Base-by-base conservation (phyloP, 92 coral and sea anemone genomes). In the Epizoanthus ramosus region DNA sequence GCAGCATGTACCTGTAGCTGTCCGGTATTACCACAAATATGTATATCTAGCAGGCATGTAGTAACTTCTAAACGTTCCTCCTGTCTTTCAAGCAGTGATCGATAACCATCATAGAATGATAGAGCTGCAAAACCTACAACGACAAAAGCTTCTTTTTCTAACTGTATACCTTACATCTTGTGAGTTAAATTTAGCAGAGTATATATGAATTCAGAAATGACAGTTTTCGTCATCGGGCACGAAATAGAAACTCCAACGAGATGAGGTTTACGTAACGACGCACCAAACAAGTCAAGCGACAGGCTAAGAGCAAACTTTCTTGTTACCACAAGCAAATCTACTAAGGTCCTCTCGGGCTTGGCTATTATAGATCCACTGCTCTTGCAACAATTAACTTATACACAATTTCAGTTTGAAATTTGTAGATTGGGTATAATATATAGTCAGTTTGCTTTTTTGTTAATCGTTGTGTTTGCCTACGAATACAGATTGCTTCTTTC, bases 181-280 rank as follows among this genome's bases (percentile, higher is more conserved):
- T 61, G 63, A 60, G 41, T 43, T 21, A 61, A 41, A 61, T 61
- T 61, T 77, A 60, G 22, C 58, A 77, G 82, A 17, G n/a, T 77
- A 59, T 37, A 37, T 37, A 37, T 61, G 82, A 61, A 77, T 16
- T n/a, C 52, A 43, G n/a, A 65, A 59, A 77, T 61, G 82, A 77
- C 71, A 77, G 71, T 61, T 77, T 77, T 77, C 70, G 82, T 77
- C 71, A 77, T 37, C 82, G 60, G 71, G 41, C 71, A 22, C 71
- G 17, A 76, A 76, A 37, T 59, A 76, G 81, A 76, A 77, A 41
- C 43, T 41, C 50, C 43, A 41, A 37, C 59, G 64, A 37, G 39
- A 57, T 24, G 45, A 25, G n/a, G 45, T 61, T 43, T 31, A 77
- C 47, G 7, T 61, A 41, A 21, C 39, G 18, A 75, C 15, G 54